Evolutionary conservation across 2,113 vertebrate genomes (phyloP).

Genomic region (Amphiprion percula): DNA sequence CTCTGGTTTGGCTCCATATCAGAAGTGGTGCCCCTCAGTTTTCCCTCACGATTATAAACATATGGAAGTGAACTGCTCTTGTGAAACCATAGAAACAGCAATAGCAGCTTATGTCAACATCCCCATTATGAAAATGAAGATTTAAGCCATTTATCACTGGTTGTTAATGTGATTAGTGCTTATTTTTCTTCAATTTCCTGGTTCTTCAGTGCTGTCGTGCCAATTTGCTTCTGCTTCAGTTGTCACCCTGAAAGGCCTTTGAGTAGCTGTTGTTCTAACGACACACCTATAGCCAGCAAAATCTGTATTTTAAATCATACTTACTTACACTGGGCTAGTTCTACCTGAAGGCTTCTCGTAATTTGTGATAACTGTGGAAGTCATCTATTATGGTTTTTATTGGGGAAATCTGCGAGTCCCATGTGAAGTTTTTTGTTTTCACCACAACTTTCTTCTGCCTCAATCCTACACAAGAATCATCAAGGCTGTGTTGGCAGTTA

Average conservation of each 20-base stretch:
- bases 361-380: no score
- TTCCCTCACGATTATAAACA: constrained; percentile 36
- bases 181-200: constrained; percentile 51
- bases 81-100: constrained; percentile 35
- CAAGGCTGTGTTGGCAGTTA: no score
- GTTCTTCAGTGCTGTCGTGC: constrained; percentile 26
- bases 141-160: constrained; percentile 38
- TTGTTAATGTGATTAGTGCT: constrained; percentile 31
- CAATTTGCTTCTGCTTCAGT: background rate
- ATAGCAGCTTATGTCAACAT: constrained; percentile 44
- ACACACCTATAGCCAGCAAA: background rate
- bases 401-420: no score
- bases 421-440: no score
- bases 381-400: no score
- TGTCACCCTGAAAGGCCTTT: constrained; percentile 11
- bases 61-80: constrained; percentile 23
- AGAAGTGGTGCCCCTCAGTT: constrained; percentile 29
- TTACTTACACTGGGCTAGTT: no score
- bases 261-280: background rate
- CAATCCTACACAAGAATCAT: no score
- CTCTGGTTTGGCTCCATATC: constrained; percentile 40
- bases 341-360: no score
- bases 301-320: background rate
- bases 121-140: constrained; percentile 19
- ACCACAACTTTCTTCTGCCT: no score